Percentiles rank a stretch among this genome's conserved stretches.
Conservation (phyloP, 2,797 vertebrate species). For the Sorex maritimensis region DNA sequence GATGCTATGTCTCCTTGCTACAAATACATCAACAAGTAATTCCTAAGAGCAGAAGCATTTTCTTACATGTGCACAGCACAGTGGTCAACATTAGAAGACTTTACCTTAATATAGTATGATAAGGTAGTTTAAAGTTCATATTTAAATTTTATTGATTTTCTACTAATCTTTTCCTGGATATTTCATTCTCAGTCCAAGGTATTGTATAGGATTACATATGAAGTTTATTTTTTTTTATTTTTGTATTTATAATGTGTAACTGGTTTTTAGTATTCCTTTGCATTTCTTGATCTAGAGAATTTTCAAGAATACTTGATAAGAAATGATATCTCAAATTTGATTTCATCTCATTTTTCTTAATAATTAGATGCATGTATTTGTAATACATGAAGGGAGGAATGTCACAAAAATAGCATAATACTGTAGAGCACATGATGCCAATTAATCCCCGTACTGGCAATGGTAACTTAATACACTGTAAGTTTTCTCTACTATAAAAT, state of each 20-base stretch:
- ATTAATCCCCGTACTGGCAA: no score
- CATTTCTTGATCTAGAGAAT: not conserved
- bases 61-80: not conserved
- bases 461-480: no score
- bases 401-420: no score
- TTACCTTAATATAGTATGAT: not conserved
- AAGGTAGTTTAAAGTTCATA: not conserved
- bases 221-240: no score
- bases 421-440: no score
- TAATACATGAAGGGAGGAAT: no score
- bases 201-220: not conserved
- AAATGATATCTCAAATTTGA: no score
- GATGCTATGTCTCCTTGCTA: not conserved
- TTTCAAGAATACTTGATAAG: not conserved
- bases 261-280: slow-evolving; percentile 4
- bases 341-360: no score
- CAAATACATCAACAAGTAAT: slow-evolving; percentile 16
- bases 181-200: not conserved
- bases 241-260: no score
- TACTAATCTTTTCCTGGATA: not conserved
- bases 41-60: not conserved
- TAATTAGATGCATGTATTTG: no score
- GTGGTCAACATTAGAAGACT: not conserved
- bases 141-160: not conserved
- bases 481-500: no score